phyloP scores from a whole-genome alignment of 2,113 vertebrate species.

The Corythaeola cristata region DNA sequence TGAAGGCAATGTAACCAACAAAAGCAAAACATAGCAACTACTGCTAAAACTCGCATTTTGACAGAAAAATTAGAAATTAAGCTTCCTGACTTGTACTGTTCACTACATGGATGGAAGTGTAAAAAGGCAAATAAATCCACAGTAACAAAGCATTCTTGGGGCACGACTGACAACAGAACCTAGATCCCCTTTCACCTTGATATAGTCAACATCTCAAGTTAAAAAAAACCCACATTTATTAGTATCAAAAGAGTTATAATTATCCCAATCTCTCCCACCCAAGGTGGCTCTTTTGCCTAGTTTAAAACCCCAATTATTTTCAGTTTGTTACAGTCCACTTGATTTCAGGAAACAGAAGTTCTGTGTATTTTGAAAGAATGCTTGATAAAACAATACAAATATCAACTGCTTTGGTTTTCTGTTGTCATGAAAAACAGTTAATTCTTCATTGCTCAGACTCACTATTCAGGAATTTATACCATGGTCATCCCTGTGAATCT shows the following conservation, averaged over 20 bases:
- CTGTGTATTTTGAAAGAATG: neutral
- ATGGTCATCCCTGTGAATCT: neutral
- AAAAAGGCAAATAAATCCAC: neutral
- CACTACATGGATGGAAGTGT: neutral
- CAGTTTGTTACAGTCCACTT: neutral
- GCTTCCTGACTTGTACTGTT: neutral
- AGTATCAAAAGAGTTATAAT: neutral
- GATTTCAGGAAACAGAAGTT: neutral
- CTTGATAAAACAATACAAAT: neutral
- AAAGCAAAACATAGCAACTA: neutral
- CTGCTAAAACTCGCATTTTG: neutral
- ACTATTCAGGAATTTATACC: neutral
- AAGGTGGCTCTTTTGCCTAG: neutral
- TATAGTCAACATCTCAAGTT: neutral
- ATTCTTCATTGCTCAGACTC: neutral
- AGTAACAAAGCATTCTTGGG: neutral
- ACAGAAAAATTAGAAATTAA: neutral
- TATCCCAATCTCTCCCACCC: neutral
- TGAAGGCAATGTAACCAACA: neutral
- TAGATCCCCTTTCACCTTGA: neutral
- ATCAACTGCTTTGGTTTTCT: neutral
- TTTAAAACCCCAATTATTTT: neutral
- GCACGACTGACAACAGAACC: fast-evolving
- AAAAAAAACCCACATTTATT: neutral
- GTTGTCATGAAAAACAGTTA: neutral